Conservation (phyloP, 2,797 vertebrate genomes). For the Melanotaenia trifasciata region DNA sequence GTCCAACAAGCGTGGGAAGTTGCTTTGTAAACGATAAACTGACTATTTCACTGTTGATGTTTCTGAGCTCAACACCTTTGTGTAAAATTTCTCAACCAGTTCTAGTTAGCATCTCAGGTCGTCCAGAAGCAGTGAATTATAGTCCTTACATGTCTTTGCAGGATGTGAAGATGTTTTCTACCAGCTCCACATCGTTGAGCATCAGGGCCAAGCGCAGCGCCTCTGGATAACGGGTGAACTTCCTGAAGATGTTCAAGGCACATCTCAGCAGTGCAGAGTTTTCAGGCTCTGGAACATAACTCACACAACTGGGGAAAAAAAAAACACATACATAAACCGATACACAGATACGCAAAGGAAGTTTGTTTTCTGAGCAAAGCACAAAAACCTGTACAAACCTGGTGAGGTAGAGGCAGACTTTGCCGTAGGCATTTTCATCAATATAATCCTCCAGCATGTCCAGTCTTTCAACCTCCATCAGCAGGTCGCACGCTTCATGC, state of each 20-base stretch:
- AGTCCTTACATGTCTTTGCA: conserved; percentile 96
- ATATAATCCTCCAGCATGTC: conserved; percentile 98
- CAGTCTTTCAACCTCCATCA: conserved; percentile 98
- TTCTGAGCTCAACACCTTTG: not conserved
- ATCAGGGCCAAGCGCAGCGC: conserved; percentile 96
- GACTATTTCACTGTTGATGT: not conserved
- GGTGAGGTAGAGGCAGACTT: conserved; percentile 98
- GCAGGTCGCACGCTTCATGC: conserved; percentile 96
- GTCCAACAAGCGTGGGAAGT: not conserved
- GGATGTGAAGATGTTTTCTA: conserved; percentile 98
- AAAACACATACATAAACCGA: not conserved
- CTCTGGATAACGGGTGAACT: conserved; percentile 95
- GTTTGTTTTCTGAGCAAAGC: not conserved
- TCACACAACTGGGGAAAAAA: conserved; percentile 91
- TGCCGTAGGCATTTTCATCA: conserved; percentile 95
- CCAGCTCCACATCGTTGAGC: conserved; percentile 96
- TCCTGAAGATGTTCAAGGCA: conserved; percentile 95
- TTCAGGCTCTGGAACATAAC: conserved; percentile 96
- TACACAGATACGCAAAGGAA: too few species aligned
- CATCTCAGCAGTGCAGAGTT: conserved; percentile 95
- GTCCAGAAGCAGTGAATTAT: not conserved
- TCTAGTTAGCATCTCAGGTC: not conserved
- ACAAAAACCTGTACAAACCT: conserved; percentile 80
- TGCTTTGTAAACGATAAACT: not conserved
- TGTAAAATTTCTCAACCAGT: not conserved